phyloP scores from a whole-genome alignment of 1,140 invertebrate genomes.

The Proctacanthus coquilletti region DNA sequence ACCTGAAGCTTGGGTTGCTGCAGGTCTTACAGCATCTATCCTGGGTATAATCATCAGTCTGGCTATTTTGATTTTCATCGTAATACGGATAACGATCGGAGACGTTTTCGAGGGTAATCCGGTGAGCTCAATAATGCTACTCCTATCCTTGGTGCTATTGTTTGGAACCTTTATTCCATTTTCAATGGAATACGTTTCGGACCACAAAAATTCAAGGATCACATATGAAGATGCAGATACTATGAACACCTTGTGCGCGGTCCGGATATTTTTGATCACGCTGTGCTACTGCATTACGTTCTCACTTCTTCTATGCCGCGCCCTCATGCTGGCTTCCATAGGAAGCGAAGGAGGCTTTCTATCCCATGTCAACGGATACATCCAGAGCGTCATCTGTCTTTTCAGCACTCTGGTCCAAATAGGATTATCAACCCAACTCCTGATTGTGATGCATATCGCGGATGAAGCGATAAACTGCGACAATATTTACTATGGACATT shows the following conservation, averaged over 20 bases:
- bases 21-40: slow-evolving; percentile 31
- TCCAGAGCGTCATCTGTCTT: slow-evolving; percentile 37
- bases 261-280: slow-evolving; percentile 29
- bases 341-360: slow-evolving; percentile 40
- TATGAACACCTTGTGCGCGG: slow-evolving; percentile 22
- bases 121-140: slow-evolving; percentile 28
- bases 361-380: slow-evolving; percentile 41
- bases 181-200: slow-evolving; percentile 31
- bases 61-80: slow-evolving; percentile 32
- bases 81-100: slow-evolving; percentile 29
- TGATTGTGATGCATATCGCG: slow-evolving; percentile 27
- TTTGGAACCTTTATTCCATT: slow-evolving; percentile 40
- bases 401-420: slow-evolving; percentile 40
- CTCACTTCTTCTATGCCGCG: slow-evolving; percentile 36
- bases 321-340: slow-evolving; percentile 39
- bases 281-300: slow-evolving; percentile 38
- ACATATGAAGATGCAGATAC: slow-evolving; percentile 24
- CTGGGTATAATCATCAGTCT: slow-evolving; percentile 32
- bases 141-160: slow-evolving; percentile 33
- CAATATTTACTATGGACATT: slow-evolving; percentile 28
- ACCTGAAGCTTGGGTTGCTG: slow-evolving; percentile 33
- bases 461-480: slow-evolving; percentile 27
- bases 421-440: slow-evolving; percentile 33
- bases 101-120: slow-evolving; percentile 36
- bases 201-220: slow-evolving; percentile 23